Evolutionary conservation across 2,113 vertebrate genomes (phyloP).

Genomic region (Choloepus hoffmanni): DNA sequence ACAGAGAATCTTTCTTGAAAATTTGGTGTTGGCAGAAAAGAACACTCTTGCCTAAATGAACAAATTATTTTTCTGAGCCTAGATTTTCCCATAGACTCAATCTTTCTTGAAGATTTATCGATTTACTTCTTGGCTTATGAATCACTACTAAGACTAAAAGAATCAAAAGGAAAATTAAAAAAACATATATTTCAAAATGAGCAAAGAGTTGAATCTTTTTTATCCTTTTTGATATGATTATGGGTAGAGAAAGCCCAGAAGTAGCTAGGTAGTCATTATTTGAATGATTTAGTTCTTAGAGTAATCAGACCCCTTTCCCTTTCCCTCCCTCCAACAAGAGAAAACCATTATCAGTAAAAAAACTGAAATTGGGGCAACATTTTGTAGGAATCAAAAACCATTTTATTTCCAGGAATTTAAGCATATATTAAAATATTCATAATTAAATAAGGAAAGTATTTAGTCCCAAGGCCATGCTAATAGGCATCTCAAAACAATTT

Average conservation of each 20-base stretch:
- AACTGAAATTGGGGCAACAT: background rate
- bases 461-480: background rate
- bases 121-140: slow-evolving; percentile 78
- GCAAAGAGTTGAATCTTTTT: slow-evolving; percentile 60
- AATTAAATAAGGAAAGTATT: slow-evolving; percentile 46
- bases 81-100: slow-evolving; percentile 77
- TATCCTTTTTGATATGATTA: slow-evolving; percentile 49
- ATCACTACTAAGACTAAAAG: slow-evolving; percentile 71
- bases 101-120: slow-evolving; percentile 76
- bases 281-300: slow-evolving; percentile 56
- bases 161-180: slow-evolving; percentile 73
- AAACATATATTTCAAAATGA: slow-evolving; percentile 75
- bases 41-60: slow-evolving; percentile 71
- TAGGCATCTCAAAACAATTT: background rate
- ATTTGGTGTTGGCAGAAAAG: slow-evolving; percentile 58
- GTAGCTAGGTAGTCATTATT: background rate
- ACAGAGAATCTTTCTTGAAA: slow-evolving; percentile 60
- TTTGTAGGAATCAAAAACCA: background rate
- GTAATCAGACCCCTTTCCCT: background rate
- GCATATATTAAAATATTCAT: background rate
- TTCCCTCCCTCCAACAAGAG: background rate
- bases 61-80: slow-evolving; percentile 74
- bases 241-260: slow-evolving; percentile 60
- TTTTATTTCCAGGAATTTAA: slow-evolving; percentile 33
- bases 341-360: background rate